Percentiles rank a stretch among this genome's conserved stretches.
Conservation (phyloP, 2,113 vertebrate species). For the Heteronetta atricapilla region DNA sequence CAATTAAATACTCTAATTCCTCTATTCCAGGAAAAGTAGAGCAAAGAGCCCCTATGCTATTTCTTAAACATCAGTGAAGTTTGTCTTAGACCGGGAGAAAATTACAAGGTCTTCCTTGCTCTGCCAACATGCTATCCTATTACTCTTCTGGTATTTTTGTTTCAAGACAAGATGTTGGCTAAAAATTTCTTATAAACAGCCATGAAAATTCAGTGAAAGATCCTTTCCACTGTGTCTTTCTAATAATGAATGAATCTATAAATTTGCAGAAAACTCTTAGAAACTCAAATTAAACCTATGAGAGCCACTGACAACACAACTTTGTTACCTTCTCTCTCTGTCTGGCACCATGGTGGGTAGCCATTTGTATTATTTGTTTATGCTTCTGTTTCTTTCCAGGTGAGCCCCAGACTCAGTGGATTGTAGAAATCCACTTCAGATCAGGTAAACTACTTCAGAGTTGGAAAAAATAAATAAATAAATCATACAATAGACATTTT, state of each 20-base stretch:
- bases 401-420: too few relatives aligned
- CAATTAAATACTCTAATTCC: background rate
- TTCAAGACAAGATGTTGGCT: background rate
- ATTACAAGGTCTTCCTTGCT: background rate
- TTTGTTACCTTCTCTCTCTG: background rate
- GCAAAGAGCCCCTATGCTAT: rapidly evolving
- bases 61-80: background rate
- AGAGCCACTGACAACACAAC: background rate
- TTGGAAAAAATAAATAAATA: background rate
- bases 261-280: background rate
- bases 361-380: background rate
- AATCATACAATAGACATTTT: too few relatives aligned
- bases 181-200: background rate
- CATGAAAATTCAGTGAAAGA: background rate
- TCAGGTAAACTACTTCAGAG: background rate
- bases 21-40: background rate
- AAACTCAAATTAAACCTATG: background rate
- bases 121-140: background rate
- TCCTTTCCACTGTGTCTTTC: background rate
- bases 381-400: background rate
- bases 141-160: background rate
- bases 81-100: background rate
- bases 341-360: background rate
- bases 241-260: background rate
- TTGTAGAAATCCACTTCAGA: background rate